These are phyloP conservation scores for Spea multiplicata DNA, from an alignment of 2,113 vertebrate species.

Conservation along the genomic window DNA sequence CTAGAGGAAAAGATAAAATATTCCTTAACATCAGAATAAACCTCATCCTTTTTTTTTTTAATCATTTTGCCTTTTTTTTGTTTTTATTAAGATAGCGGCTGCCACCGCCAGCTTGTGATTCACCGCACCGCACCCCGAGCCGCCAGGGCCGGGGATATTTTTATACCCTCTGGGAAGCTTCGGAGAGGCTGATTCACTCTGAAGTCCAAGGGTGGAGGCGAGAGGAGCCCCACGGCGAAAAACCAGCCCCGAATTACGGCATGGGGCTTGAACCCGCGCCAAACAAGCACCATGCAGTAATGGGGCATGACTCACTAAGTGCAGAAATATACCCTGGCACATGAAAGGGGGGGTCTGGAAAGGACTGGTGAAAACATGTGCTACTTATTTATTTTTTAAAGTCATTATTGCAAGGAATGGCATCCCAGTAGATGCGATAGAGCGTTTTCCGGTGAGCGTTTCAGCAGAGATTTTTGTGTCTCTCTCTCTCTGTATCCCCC, in stretches of 20 bases:
- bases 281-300: neutral
- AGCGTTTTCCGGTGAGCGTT: no score
- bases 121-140: conserved; percentile 4
- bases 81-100: neutral
- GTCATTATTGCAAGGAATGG: no score
- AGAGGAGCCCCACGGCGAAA: conserved; percentile 19
- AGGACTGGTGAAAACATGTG: no score
- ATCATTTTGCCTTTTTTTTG: no score
- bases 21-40: no score
- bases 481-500: no score
- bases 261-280: neutral
- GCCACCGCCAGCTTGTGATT: neutral
- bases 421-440: no score
- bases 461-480: no score
- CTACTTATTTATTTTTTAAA: no score
- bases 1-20: no score
- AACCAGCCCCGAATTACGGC: conserved; percentile 15
- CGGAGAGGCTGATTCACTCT: conserved; percentile 16
- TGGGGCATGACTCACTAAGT: neutral
- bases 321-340: neutral
- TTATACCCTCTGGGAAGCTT: conserved; percentile 33
- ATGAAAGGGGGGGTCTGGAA: neutral
- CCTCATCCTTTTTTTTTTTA: no score
- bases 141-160: conserved; percentile 20
- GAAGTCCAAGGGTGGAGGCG: conserved; percentile 30